These are phyloP conservation scores for Apis florea DNA, from an alignment of 1,140 invertebrate genomes.

Conservation along the genomic window DNA sequence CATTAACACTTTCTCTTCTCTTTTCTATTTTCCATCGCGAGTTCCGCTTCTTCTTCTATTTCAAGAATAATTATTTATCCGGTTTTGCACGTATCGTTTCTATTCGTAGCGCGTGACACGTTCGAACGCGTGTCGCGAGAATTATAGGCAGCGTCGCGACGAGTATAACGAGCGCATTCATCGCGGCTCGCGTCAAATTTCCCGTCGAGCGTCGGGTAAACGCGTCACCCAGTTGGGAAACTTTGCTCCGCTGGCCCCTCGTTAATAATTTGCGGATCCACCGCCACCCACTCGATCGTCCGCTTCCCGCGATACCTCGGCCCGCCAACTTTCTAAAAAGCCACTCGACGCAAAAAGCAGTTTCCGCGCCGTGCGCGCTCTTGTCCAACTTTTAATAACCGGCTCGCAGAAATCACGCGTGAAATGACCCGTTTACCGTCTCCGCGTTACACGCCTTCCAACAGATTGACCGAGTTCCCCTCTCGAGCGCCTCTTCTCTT, in stretches of 20 bases:
- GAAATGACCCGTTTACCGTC: not conserved
- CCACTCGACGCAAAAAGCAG: constrained; percentile 22
- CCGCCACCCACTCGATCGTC: not conserved
- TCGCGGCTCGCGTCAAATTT: constrained; percentile 30
- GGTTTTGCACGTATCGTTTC: too few species aligned
- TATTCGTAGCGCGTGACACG: not conserved
- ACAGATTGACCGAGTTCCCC: constrained; percentile 19
- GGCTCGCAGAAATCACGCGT: constrained; percentile 19
- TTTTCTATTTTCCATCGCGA: too few species aligned
- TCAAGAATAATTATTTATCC: not conserved
- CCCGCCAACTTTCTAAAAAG: constrained; percentile 40
- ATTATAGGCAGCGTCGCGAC: constrained; percentile 2
- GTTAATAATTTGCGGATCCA: constrained; percentile 37
- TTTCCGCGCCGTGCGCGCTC: not conserved
- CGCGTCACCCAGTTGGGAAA: constrained; percentile 39
- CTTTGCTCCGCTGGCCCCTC: constrained; percentile 23
- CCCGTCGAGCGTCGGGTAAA: constrained; percentile 11
- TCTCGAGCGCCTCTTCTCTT: not conserved
- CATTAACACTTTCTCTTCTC: not conserved
- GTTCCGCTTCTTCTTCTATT: too few species aligned
- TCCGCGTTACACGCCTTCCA: not conserved
- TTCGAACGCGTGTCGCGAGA: not conserved
- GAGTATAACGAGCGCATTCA: constrained; percentile 41
- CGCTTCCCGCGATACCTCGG: constrained; percentile 7
- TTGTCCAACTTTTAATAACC: constrained; percentile 41